These are phyloP conservation scores for Xestobium rufovillosum DNA, from an alignment of 2,888 invertebrate species.

Conservation along the genomic window DNA sequence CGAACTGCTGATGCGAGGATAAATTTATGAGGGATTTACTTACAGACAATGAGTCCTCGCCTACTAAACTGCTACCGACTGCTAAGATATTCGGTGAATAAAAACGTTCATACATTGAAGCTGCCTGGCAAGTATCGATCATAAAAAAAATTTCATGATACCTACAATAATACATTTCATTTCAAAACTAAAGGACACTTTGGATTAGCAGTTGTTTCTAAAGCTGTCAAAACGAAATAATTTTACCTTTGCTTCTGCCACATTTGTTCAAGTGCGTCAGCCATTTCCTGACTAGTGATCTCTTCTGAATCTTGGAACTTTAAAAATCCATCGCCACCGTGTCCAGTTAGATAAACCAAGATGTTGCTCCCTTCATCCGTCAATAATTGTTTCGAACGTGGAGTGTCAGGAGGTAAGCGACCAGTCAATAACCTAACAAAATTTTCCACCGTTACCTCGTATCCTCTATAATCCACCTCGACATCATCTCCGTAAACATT, in stretches of 20 bases:
- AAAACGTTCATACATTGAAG: slow-evolving; percentile 96
- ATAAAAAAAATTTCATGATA: slow-evolving; percentile 98
- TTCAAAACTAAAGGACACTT: slow-evolving; percentile 14
- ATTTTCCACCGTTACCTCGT: slow-evolving; percentile 94
- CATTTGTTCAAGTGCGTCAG: slow-evolving; percentile 99
- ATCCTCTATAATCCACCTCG: slow-evolving; percentile 96
- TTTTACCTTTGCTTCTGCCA: slow-evolving; percentile 93
- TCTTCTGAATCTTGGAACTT: slow-evolving; percentile 99
- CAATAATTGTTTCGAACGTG: slow-evolving; percentile 87
- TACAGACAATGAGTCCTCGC: slow-evolving; percentile 96
- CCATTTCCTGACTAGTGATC: slow-evolving; percentile 95
- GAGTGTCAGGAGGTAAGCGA: slow-evolving; percentile 84
- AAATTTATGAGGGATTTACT: too few species aligned
- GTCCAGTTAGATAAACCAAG: slow-evolving; percentile 90
- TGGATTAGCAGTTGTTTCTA: too few species aligned
- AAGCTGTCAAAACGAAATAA: too few species aligned
- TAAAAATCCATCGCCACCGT: slow-evolving; percentile 97
- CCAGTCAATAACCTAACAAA: slow-evolving; percentile 95
- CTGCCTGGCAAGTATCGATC: slow-evolving; percentile 98
- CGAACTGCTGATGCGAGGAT: too few species aligned
- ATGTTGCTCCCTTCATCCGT: slow-evolving; percentile 97
- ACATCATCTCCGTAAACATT: slow-evolving; percentile 99
- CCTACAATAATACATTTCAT: slow-evolving; percentile 45
- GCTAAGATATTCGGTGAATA: slow-evolving; percentile 97
- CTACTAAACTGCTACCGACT: slow-evolving; percentile 93